Base-by-base conservation (phyloP, 2,888 invertebrate species). In the Fissipunctia ypsillon region DNA sequence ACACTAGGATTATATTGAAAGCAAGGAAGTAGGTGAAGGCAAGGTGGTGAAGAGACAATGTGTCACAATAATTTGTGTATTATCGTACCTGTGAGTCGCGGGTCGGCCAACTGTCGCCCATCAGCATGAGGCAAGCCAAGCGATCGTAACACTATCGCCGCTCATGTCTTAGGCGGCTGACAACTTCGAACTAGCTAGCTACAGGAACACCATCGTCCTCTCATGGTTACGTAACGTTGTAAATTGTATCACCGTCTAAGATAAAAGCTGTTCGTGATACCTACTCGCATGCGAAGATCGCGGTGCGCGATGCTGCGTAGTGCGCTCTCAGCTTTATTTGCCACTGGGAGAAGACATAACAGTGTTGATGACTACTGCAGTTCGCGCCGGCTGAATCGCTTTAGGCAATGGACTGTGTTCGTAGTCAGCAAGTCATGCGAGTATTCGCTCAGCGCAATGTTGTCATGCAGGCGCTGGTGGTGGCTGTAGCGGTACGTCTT, bases 281-380 rank as follows among this genome's bases (percentile, higher is more conserved):
- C 94, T 95, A 95, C 91, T 93, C 90, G 93, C 95, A 95, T 95
- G 95, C 95, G 94, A 91, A 93, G 94, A 90, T 90, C 94, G 94
- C 92, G 90, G 95, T 95, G 95, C 93, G 92, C 94, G 94, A 93
- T 95, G 94, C 91, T 91, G 93, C 93, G 93, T 86, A 87, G 95
- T 95, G 95, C 91, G 90, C 90, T 92, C 87, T 93, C 93, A 91
- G 94, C 90, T 90, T 90, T 91, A 92, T 85, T 91, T 88, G 89
- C 90, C 91, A 84, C 85, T 85, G 90, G 90, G 93, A 94, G 93
- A 94, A 95, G 93, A 94, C 93, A 87, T 91, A 92, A 75, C 85
- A 82, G 69, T 78, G 57, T 69, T 31, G 69, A 76, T 74, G 57
- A 69, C 56, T 64, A 45, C 67, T 76, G 75, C 65, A 66, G 56